Evolutionary conservation across 30 jellyfish, hydroid and myxozoan species (phyloP).

Genomic region (Aurelia aurita): DNA sequence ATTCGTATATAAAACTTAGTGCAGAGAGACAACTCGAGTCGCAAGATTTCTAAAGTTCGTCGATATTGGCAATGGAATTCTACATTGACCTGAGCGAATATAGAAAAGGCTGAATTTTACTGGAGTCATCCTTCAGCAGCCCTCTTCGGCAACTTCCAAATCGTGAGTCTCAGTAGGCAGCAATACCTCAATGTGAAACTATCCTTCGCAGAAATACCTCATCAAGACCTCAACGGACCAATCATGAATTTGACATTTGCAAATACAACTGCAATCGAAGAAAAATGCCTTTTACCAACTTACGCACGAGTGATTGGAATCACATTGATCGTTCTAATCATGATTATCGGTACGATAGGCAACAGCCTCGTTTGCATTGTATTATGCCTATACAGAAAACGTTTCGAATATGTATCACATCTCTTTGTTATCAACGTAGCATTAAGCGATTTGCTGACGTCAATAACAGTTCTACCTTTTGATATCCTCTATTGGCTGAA

Average conservation of each 20-base stretch:
- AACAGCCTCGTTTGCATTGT: constrained; percentile 30
- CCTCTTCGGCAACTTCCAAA: too few species aligned
- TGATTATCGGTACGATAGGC: constrained; percentile 64
- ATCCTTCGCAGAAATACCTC: too few species aligned
- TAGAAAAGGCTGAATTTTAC: too few species aligned
- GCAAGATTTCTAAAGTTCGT: too few species aligned
- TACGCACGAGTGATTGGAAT: constrained; percentile 39
- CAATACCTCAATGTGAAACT: too few species aligned
- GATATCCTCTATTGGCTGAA: constrained; percentile 62
- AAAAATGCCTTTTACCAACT: constrained; percentile 24
- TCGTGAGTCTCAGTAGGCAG: too few species aligned
- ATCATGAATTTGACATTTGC: constrained; percentile 3
- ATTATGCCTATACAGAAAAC: constrained; percentile 14
- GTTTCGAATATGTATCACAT: constrained; percentile 27
- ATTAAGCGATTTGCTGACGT: constrained; percentile 52
- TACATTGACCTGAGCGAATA: too few species aligned
- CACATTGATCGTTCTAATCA: constrained; percentile 5
- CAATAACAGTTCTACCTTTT: constrained; percentile 59
- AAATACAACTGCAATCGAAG: not conserved
- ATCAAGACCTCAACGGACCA: too few species aligned
- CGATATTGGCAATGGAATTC: too few species aligned
- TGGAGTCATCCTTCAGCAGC: too few species aligned
- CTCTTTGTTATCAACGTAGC: constrained; percentile 69
- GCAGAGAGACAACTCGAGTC: too few species aligned
- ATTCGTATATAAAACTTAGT: too few species aligned